Base-by-base conservation (phyloP, 2,113 vertebrate genomes). In the Puntigrus tetrazona region DNA sequence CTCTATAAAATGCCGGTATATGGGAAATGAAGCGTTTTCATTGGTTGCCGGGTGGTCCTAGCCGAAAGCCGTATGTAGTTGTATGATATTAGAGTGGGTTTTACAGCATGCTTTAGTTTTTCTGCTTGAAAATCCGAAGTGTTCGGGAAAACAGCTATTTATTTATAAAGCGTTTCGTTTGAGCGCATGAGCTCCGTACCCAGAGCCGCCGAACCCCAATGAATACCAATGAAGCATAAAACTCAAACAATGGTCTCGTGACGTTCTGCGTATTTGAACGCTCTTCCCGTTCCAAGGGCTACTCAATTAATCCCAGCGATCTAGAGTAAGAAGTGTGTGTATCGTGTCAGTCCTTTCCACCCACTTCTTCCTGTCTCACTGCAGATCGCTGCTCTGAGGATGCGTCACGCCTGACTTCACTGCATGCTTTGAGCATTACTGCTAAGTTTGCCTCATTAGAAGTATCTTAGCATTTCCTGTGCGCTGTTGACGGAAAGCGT, bases 331-430 rank as follows among this genome's bases (percentile, higher is more conserved):
- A 70, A 38, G 18, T 16, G 52, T 38, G 72, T 94, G 94, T 93
- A 94, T 94, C 95, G 95, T 95, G 94, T 96, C 95, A 95, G 92
- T 90, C 89, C 61, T 84, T 83, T 83, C 85, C 86, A 47, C 88
- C 88, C 86, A 89, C 88, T 67, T 86, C 94, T 92, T 89, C 90
- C 87, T 86, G 86, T 84, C 86, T 84, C 81, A 73, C 79, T 81
- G 80, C 79, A 88, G 81, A 87, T 89, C 86, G 82, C 75, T 70
- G 88, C 59, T 81, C 59, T 10, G 41, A 78, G 85, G 82, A 82
- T 85, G 83, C 83, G 84, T 85, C 87, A 88, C 77, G 78, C 79
- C 84, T 87, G 78, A 83, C 88, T 84, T 73, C 84, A 88, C 83
- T 77, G 76, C 87, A 88, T 89, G 77, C 85, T 88, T 89, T 70